Evolutionary conservation across 2,888 invertebrate genomes (phyloP), one percentile per base, ranked within the genome.

Genomic region (Drosophila prostipennis): DNA sequence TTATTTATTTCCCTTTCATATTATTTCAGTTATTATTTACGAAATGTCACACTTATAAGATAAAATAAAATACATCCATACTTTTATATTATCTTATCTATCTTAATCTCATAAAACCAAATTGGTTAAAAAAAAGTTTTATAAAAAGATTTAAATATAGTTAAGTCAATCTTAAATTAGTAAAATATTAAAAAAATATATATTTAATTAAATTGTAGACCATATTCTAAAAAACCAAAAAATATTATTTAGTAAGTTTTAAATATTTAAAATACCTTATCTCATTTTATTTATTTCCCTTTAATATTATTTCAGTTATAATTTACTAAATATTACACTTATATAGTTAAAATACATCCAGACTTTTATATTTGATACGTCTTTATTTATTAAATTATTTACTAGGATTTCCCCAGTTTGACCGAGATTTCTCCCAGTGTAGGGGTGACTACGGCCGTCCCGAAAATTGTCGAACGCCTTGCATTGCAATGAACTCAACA

Each of bases 401-500:
- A 5, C 4, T 34, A 4, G 5, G 0, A 11, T 39, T 40, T 10
- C 3, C 3, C 16, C 10, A 11, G 14, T 19, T n/a, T 7, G 0
- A 19, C 2, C 11, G 10, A 4, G 4, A 19, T 42, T 52, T 53
- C 37, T 53, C 14, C 14, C 57, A 43, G 68, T 45, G 61, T 40
- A 58, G 32, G 19, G 53, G 32, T 53, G 67, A 19, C 56, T 68
- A 13, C 8, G 65, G 36, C 46, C 55, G 42, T 48, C 56, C 45
- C 57, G 59, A 71, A 74, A 64, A 60, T 46, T 46, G 72, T 36
- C 76, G 34, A 63, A 53, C 81, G 71, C 63, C 72, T 59, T 79
- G 79, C 83, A 88, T 83, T 79, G 83, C 83, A 86, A 84, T 84
- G 88, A 84, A 84, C 86, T 84, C 77, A 74, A 69, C 81, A 85